Percentiles rank a stretch among this genome's conserved stretches.
Evolutionary conservation across 1,140 invertebrate species (phyloP).

Genomic region (Leptoteleia sp.): DNA sequence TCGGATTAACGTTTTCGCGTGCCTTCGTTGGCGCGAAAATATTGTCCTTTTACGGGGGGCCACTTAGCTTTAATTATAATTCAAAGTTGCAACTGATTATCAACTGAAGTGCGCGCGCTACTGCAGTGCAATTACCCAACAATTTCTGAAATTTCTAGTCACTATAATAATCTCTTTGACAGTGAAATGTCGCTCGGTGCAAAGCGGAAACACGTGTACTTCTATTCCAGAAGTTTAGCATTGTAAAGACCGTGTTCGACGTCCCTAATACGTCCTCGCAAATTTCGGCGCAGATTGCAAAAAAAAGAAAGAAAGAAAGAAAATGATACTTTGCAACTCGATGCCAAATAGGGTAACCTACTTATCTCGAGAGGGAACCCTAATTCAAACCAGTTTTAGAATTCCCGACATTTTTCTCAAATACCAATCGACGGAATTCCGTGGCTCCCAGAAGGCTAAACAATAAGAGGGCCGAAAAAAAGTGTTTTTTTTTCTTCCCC

Average conservation of each 20-base stretch:
- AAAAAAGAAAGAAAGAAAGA: no score
- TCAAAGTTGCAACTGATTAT: conserved; percentile 7
- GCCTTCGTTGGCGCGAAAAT: no score
- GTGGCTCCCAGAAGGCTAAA: conserved; percentile 36
- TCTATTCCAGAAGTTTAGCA: conserved; percentile 31
- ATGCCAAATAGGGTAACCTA: conserved; percentile 34
- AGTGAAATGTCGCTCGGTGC: conserved; percentile 13
- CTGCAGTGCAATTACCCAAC: background rate
- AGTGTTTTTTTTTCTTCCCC: no score
- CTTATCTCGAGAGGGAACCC: conserved; percentile 8
- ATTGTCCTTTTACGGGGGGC: conserved; percentile 1
- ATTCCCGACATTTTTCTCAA: conserved; percentile 48
- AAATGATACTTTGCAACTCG: background rate
- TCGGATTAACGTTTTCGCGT: background rate
- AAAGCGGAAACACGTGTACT: background rate
- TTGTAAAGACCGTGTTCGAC: conserved; percentile 27
- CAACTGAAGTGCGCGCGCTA: background rate
- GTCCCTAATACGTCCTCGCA: conserved; percentile 15
- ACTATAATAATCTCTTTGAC: conserved; percentile 51
- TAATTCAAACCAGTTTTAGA: conserved; percentile 50
- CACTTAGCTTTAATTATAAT: conserved; percentile 18
- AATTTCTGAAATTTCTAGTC: conserved; percentile 18
- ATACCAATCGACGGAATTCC: conserved; percentile 55
- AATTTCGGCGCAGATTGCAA: conserved; percentile 40
- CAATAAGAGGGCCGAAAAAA: conserved; percentile 28